These are phyloP conservation scores for Rhamphomyia laevipes DNA, from an alignment of 2,888 invertebrate genomes.

Conservation along the genomic window DNA sequence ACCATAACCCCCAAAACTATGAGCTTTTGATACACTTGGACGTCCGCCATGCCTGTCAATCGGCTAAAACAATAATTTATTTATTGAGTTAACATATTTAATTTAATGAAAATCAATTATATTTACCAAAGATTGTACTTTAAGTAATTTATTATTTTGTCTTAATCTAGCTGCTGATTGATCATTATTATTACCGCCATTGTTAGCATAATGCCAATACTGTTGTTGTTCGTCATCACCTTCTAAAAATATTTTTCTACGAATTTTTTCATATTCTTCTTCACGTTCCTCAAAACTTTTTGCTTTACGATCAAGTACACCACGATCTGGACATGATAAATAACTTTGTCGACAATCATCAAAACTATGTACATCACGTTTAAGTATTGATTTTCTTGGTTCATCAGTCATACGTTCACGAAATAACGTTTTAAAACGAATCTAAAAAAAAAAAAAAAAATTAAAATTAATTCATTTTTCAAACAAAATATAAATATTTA, in stretches of 20 bases:
- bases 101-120: background rate
- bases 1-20: conserved; percentile 79
- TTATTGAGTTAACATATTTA: background rate
- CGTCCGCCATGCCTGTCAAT: conserved; percentile 32
- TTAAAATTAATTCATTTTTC: background rate
- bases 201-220: conserved; percentile 42
- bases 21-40: conserved; percentile 64
- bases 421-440: conserved; percentile 58
- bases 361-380: conserved; percentile 68
- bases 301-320: conserved; percentile 54
- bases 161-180: conserved; percentile 25
- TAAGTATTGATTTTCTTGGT: conserved; percentile 64
- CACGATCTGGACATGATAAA: conserved; percentile 49
- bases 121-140: conserved; percentile 25
- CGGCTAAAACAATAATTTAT: conserved; percentile 15
- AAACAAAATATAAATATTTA: conserved; percentile 16
- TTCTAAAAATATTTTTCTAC: conserved; percentile 65
- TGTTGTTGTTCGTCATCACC: conserved; percentile 23
- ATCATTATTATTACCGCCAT: conserved; percentile 25
- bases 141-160: conserved; percentile 33
- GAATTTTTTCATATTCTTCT: conserved; percentile 75
- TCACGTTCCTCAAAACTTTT: conserved; percentile 88
- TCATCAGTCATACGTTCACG: conserved; percentile 56
- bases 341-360: conserved; percentile 51
- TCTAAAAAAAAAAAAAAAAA: conserved; percentile 29